phyloP scores from a whole-genome alignment of 2,888 invertebrate species.

The Heteromyza rotundicornis region DNA sequence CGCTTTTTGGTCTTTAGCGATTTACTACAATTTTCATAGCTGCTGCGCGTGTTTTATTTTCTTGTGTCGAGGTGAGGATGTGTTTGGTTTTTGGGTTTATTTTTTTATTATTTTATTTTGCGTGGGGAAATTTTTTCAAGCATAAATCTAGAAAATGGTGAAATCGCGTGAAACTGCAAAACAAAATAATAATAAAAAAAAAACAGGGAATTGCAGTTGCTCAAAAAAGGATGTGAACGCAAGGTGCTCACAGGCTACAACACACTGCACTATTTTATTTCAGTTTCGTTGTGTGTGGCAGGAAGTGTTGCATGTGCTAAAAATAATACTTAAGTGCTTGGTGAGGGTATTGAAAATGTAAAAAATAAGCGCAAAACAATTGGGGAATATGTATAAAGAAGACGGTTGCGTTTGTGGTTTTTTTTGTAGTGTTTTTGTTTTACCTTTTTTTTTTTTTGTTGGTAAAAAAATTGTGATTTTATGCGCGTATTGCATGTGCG shows the following conservation, averaged over 20 bases:
- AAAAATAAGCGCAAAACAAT: neutral
- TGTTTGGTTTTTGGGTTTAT: conserved; percentile 14
- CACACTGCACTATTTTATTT: neutral
- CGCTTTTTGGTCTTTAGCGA: neutral
- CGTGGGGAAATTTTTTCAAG: conserved; percentile 6
- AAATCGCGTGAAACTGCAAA: neutral
- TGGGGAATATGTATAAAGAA: neutral
- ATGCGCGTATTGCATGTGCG: neutral
- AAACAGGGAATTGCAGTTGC: neutral
- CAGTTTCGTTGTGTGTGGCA: neutral
- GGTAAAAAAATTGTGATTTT: neutral
- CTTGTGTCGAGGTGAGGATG: conserved; percentile 13
- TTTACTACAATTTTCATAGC: neutral
- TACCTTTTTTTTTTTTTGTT: neutral
- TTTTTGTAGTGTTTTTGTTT: neutral
- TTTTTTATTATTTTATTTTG: conserved; percentile 14
- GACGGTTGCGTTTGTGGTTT: neutral
- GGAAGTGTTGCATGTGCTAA: conserved; percentile 6
- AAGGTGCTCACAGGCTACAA: neutral
- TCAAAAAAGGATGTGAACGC: neutral
- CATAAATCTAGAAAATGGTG: conserved; percentile 14
- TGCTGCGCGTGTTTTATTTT: conserved; percentile 6
- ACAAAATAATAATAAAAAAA: neutral
- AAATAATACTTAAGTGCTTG: neutral
- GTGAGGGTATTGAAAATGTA: neutral